Evolutionary conservation across 2,797 vertebrate genomes (phyloP).

Genomic region (Pempheris klunzingeri): DNA sequence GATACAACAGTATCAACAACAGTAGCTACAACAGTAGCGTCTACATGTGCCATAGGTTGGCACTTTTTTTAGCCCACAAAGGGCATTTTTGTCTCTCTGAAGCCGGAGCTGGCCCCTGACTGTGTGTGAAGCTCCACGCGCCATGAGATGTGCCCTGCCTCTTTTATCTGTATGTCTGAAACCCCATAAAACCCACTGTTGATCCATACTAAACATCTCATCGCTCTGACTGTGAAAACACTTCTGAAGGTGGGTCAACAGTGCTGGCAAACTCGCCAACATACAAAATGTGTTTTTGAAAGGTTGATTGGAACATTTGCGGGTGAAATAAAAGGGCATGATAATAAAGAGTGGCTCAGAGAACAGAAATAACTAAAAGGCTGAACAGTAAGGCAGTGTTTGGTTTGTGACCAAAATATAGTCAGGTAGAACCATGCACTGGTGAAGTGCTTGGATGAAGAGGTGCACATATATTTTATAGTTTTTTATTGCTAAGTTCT

Average conservation of each 20-base stretch:
- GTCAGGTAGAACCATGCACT: not conserved
- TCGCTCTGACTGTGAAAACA: not conserved
- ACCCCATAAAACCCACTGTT: not conserved
- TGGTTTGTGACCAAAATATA: not conserved
- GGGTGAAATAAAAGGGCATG: not conserved
- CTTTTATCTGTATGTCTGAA: not conserved
- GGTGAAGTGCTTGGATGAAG: not conserved
- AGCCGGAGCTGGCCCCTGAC: too few species aligned
- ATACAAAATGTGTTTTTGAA: not conserved
- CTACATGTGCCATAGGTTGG: not conserved
- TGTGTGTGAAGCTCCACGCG: too few species aligned
- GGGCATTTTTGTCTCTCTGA: too few species aligned
- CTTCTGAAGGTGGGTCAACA: not conserved
- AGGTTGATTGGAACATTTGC: not conserved
- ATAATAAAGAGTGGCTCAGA: not conserved
- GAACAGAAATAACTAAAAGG: too few species aligned
- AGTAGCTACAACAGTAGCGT: too few species aligned
- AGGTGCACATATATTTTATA: too few species aligned
- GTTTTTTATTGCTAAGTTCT: too few species aligned
- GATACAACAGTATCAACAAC: not conserved
- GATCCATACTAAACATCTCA: not conserved
- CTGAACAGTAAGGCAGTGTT: too few species aligned
- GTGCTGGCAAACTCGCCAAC: not conserved
- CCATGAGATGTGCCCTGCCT: not conserved
- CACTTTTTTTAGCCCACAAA: not conserved